Percentiles rank a stretch among this genome's conserved stretches.
phyloP scores from a whole-genome alignment of 2,113 vertebrate species.

The Panthera uncia region DNA sequence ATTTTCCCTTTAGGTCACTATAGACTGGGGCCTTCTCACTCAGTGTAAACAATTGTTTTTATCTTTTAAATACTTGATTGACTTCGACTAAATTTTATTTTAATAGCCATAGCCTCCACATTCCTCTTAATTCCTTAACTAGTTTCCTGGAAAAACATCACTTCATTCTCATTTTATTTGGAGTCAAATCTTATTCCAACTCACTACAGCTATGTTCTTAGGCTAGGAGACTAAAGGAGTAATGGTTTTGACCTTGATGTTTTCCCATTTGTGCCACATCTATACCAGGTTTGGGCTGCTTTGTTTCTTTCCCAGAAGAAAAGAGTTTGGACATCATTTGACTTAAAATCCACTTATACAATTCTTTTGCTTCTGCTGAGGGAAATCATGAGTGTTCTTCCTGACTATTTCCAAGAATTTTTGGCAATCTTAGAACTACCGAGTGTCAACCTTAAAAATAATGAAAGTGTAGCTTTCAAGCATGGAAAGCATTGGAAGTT shows the following conservation, averaged over 20 bases:
- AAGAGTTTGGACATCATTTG: conserved; percentile 19
- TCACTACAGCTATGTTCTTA: neutral
- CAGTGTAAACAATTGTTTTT: conserved; percentile 33
- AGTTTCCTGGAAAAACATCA: neutral
- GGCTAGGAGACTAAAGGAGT: neutral
- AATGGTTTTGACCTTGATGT: neutral
- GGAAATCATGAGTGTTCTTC: neutral
- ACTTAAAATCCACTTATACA: neutral
- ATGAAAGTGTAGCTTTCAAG: neutral
- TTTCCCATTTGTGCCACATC: neutral
- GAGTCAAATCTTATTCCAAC: conserved; percentile 3
- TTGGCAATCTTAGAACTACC: neutral
- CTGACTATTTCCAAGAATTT: conserved; percentile 8
- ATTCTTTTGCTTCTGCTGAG: conserved; percentile 20
- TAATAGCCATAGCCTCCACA: neutral
- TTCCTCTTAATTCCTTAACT: conserved; percentile 47
- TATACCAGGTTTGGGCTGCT: neutral
- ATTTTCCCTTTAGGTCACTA: neutral
- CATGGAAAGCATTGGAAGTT: conserved; percentile 1
- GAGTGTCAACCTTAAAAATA: neutral
- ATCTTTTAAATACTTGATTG: neutral
- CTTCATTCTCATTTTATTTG: conserved; percentile 27
- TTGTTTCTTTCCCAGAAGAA: conserved; percentile 27
- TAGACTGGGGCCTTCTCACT: neutral
- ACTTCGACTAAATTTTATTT: conserved; percentile 34